A percentile compares a stretch with the other conserved stretches of the same genome.
These are phyloP conservation scores for Chondrosia reniformis DNA, from an alignment of 37 sponge, comb jelly and placozoan species.

Conservation along the genomic window DNA sequence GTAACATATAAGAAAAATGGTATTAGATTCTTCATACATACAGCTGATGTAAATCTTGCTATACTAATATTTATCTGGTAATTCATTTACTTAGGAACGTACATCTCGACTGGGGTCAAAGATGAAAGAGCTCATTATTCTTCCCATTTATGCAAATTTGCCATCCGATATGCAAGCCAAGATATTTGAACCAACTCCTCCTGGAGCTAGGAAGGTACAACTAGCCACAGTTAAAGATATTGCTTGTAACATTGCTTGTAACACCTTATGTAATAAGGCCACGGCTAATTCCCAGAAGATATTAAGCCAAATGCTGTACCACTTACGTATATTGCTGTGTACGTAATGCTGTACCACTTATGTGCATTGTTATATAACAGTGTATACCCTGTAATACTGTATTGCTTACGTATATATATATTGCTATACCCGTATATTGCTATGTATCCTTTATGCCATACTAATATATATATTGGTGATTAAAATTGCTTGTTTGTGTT, in stretches of 20 bases:
- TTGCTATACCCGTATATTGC: neutral
- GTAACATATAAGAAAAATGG: neutral
- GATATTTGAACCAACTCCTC: slow-evolving; percentile 99
- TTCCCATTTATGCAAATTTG: slow-evolving; percentile 96
- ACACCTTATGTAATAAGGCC: too few relatives aligned
- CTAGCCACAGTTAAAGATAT: neutral
- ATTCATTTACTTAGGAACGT: slow-evolving; percentile 57
- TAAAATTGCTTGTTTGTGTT: too few relatives aligned
- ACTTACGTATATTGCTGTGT: too few relatives aligned
- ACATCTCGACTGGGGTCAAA: slow-evolving; percentile 78
- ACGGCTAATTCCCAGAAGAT: too few relatives aligned
- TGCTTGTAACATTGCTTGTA: neutral
- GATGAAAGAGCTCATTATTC: slow-evolving; percentile 89
- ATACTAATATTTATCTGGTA: neutral
- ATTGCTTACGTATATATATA: neutral
- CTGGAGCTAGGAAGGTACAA: slow-evolving; percentile 95
- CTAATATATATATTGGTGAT: too few relatives aligned
- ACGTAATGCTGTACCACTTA: neutral
- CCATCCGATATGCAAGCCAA: slow-evolving; percentile 99
- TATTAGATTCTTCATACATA: too few relatives aligned
- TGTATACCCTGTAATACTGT: neutral
- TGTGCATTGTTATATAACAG: neutral
- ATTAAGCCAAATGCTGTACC: too few relatives aligned
- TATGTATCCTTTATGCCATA: too few relatives aligned
- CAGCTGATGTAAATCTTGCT: neutral